Conservation (phyloP, 2,888 invertebrate species). For the Amblyjoppa fuscipennis region DNA sequence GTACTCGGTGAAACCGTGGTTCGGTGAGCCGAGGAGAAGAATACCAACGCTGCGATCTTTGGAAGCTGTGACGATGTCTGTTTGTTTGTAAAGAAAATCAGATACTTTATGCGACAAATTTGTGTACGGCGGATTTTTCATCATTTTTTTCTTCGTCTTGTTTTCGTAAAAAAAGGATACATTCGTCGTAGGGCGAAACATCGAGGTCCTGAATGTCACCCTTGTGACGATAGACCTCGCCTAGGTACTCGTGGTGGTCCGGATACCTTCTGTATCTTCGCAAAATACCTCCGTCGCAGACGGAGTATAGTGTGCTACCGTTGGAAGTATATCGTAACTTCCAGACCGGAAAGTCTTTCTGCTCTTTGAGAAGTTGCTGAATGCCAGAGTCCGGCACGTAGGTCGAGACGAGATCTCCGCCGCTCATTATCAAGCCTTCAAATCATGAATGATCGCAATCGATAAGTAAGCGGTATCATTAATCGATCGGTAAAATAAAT, state of each 20-base stretch:
- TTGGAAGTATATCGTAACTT: slow-evolving; percentile 85
- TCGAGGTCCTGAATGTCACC: slow-evolving; percentile 86
- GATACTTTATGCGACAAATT: slow-evolving; percentile 5
- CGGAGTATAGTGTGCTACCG: slow-evolving; percentile 84
- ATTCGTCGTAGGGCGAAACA: slow-evolving; percentile 86
- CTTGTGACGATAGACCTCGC: slow-evolving; percentile 85
- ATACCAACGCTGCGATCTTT: slow-evolving; percentile 85
- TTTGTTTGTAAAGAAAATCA: slow-evolving; percentile 54
- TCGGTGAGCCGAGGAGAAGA: slow-evolving; percentile 85
- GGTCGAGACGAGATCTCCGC: slow-evolving; percentile 84
- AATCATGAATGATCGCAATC: slow-evolving; percentile 37
- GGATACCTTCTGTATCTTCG: slow-evolving; percentile 85
- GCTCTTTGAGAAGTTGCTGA: slow-evolving; percentile 84
- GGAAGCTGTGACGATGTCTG: slow-evolving; percentile 85
- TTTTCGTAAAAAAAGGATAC: slow-evolving; percentile 82
- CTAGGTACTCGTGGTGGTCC: slow-evolving; percentile 85
- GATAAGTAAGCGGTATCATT: neutral
- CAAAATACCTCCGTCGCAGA: slow-evolving; percentile 84
- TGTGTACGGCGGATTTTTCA: neutral
- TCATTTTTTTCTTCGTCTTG: neutral
- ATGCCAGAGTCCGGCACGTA: slow-evolving; percentile 85
- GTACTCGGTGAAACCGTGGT: slow-evolving; percentile 86
- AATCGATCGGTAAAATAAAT: neutral
- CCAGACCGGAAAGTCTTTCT: slow-evolving; percentile 84
- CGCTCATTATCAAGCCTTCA: slow-evolving; percentile 85